These are phyloP conservation scores for Scaeva pyrastri DNA, from an alignment of 2,888 invertebrate genomes.

Conservation along the genomic window DNA sequence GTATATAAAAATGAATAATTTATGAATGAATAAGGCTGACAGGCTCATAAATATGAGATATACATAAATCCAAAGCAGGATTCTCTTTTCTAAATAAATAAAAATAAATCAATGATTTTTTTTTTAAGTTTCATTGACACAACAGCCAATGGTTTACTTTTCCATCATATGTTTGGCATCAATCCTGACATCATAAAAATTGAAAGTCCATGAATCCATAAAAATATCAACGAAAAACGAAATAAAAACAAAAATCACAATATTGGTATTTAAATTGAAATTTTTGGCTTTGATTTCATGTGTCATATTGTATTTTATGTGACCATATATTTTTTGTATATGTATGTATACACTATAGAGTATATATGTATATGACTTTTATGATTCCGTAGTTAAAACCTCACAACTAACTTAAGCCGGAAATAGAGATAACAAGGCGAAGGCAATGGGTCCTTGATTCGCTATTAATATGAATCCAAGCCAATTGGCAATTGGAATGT, in stretches of 20 bases:
- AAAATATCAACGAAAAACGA: conserved; percentile 3
- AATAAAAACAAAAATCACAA: conserved; percentile 31
- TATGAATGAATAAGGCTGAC: conserved; percentile 1
- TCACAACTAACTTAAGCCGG: background rate
- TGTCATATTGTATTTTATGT: conserved; percentile 32
- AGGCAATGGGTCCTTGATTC: background rate
- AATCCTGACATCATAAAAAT: conserved; percentile 50
- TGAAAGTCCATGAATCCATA: conserved; percentile 55
- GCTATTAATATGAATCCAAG: background rate
- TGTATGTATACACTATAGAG: background rate
- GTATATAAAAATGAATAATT: conserved; percentile 28
- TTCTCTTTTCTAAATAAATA: background rate
- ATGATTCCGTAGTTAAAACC: background rate
- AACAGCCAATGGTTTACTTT: conserved; percentile 11
- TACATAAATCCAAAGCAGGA: conserved; percentile 1
- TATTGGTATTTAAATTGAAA: conserved; percentile 64
- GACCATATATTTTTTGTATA: background rate
- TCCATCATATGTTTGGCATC: conserved; percentile 43
- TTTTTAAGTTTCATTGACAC: conserved; percentile 35
- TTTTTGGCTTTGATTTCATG: conserved; percentile 59
- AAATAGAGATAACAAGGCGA: background rate
- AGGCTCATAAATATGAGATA: conserved; percentile 9
- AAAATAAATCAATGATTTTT: background rate
- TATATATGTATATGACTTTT: background rate
- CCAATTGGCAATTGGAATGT: background rate